phyloP scores from a whole-genome alignment of 2,113 vertebrate genomes.

The Nanorana parkeri region DNA sequence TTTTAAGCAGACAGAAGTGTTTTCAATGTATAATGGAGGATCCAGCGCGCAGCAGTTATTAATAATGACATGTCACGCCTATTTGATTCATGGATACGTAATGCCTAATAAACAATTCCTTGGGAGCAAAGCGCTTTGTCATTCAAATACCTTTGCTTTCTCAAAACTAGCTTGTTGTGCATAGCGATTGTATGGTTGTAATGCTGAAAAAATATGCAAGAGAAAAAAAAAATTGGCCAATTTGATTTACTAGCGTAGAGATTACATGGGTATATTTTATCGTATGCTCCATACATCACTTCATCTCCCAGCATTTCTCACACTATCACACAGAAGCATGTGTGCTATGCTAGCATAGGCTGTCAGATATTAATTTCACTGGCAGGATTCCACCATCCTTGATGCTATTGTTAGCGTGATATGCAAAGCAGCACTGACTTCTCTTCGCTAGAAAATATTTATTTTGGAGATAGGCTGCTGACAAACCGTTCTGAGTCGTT shows the following conservation, averaged over 20 bases:
- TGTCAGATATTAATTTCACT: slow-evolving; percentile 22
- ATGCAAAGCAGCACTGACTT: neutral
- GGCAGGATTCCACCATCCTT: slow-evolving; percentile 8
- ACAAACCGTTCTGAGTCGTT: too few species aligned
- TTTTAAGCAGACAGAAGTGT: neutral
- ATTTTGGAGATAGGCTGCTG: too few species aligned
- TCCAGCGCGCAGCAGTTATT: neutral
- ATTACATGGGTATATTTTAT: slow-evolving; percentile 15
- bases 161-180: neutral
- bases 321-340: slow-evolving; percentile 33
- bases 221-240: neutral
- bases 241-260: slow-evolving; percentile 4
- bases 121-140: slow-evolving; percentile 6
- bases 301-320: slow-evolving; percentile 27
- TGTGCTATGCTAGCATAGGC: neutral
- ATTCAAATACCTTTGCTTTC: slow-evolving; percentile 5
- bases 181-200: neutral
- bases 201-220: neutral
- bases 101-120: slow-evolving; percentile 3
- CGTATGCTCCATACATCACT: slow-evolving; percentile 7
- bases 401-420: slow-evolving; percentile 6
- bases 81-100: neutral
- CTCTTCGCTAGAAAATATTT: neutral
- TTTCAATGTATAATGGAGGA: neutral
- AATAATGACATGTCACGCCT: slow-evolving; percentile 18